Conservation (phyloP, 2,888 invertebrate species). For the Margaritifera margaritifera region DNA sequence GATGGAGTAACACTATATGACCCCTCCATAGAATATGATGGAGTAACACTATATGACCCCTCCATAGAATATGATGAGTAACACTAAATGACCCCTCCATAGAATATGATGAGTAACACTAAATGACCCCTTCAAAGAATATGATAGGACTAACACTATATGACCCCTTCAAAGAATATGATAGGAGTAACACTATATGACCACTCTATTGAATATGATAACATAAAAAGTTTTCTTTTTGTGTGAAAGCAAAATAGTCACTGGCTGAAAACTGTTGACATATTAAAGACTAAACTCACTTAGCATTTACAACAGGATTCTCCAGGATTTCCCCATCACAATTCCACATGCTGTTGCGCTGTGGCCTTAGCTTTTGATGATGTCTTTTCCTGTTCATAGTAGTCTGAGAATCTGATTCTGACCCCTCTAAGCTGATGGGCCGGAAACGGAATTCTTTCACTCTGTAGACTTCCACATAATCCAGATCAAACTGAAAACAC, state of each 20-base stretch:
- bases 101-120: background rate
- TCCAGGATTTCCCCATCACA: slow-evolving; percentile 86
- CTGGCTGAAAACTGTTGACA: slow-evolving; percentile 16
- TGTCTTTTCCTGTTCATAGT: slow-evolving; percentile 18
- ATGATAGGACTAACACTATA: background rate
- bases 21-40: too few relatives aligned
- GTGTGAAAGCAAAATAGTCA: background rate
- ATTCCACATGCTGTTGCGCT: slow-evolving; percentile 81
- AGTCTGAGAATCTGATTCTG: slow-evolving; percentile 34
- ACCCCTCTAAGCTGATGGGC: slow-evolving; percentile 72
- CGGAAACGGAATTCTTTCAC: slow-evolving; percentile 83
- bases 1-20: too few relatives aligned
- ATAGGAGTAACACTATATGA: background rate
- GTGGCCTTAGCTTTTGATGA: slow-evolving; percentile 15
- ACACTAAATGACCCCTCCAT: background rate
- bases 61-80: background rate
- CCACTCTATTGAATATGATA: background rate
- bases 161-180: background rate
- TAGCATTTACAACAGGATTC: slow-evolving; percentile 79
- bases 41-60: background rate
- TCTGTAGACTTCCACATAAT: slow-evolving; percentile 84
- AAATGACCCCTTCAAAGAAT: background rate
- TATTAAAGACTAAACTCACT: slow-evolving; percentile 39
- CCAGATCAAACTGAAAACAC: slow-evolving; percentile 78
- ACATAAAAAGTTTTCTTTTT: background rate